Base-by-base conservation (phyloP, 2,113 vertebrate species). In the Pluvianellus socialis region DNA sequence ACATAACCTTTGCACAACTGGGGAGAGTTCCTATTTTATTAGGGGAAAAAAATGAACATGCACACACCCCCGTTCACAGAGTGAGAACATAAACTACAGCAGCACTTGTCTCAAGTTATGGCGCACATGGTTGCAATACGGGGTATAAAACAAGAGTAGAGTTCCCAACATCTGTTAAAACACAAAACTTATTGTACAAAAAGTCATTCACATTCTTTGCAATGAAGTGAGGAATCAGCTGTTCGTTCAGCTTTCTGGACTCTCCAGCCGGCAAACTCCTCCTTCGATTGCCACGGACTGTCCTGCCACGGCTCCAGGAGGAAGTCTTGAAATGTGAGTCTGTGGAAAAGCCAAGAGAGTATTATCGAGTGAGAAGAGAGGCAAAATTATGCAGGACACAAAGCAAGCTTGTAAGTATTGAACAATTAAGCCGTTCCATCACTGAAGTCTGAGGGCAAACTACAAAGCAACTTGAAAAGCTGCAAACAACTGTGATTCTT, bases 221-320 rank as follows among this genome's bases (percentile, higher is more conserved):
- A 82, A 67, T 67, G 61, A 97, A 97, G 94, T 93, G 93, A 96
- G 61, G 95, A 96, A 95, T 95, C 96, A 96, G 76, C 73, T 72
- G 88, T 91, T 99, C 97, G 86, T 90, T 99, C 97, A 99, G 96
- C 98, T 99, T 86, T 95, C 97, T 9, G 97, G 97, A 89, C 97
- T 99, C 93, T 98, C 98, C 96, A 99, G 98, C 45, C 99, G 98
- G 97, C 99, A 99, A 91, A 99, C 99, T 58, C 99, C 99, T 95
- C 99, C 99, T 98, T 99, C 99, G 50, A 99, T 99, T n/a, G 99
- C 99, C 96, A 99, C 98, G 0, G 99, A 99, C 97, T 99, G 99
- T 95, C 99, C 99, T 32, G 99, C 99, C 94, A 99, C 99, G 0
- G 99, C 99, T 79, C 99, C 99, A 1, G 99, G 99, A 92, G 99